Conservation (phyloP, 2,113 vertebrate genomes). For the Parus major region DNA sequence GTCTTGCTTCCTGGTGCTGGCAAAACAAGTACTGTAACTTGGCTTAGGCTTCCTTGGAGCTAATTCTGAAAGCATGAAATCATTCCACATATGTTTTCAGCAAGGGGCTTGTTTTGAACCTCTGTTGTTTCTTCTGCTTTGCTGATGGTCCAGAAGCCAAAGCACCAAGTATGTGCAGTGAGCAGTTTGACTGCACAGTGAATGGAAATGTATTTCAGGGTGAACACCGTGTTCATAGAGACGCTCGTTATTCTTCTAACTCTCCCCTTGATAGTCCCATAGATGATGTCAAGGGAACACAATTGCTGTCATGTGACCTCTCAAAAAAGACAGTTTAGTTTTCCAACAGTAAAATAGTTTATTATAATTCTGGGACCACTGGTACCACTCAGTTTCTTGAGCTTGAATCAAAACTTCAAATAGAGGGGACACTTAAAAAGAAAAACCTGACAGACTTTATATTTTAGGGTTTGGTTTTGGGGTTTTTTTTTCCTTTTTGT, state of each 20-base stretch:
- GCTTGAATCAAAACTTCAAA: neutral
- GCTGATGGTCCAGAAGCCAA: neutral
- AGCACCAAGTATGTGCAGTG: neutral
- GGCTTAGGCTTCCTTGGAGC: neutral
- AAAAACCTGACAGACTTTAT: neutral
- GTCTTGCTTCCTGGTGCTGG: neutral
- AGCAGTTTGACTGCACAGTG: neutral
- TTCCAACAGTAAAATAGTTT: neutral
- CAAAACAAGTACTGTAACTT: neutral
- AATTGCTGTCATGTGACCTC: neutral
- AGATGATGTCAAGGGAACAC: neutral
- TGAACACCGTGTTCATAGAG: accelerated
- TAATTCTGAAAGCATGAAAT: neutral
- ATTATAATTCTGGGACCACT: neutral
- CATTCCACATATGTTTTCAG: neutral
- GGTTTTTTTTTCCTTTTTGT: neutral
- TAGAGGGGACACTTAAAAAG: neutral
- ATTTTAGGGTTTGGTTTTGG: neutral
- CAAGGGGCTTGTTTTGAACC: neutral
- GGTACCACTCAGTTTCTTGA: neutral
- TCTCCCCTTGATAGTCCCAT: neutral
- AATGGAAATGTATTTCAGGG: neutral
- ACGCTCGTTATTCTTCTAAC: neutral
- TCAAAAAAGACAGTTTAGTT: neutral
- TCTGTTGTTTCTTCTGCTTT: neutral